Conservation (phyloP, 2,797 vertebrate genomes). For the Pantherophis alleghaniensis region DNA sequence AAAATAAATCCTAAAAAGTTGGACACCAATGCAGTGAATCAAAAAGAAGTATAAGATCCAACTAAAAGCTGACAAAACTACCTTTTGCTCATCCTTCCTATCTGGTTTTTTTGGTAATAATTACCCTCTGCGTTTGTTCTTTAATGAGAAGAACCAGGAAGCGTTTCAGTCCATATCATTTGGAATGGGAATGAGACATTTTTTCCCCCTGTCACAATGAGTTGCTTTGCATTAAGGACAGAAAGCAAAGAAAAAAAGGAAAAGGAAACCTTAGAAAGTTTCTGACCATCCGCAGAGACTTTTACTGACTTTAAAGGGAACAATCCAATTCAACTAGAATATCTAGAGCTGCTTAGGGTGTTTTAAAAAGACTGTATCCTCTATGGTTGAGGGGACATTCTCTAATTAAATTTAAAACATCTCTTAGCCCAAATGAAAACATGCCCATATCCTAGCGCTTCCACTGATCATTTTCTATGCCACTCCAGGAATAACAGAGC, state of each 20-base stretch:
- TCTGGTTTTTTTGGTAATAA: background rate
- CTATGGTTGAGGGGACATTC: background rate
- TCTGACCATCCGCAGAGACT: background rate
- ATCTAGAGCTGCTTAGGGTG: background rate
- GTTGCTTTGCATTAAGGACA: slow-evolving; percentile 1
- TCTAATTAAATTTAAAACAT: background rate
- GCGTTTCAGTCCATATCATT: background rate
- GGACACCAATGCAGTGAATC: background rate
- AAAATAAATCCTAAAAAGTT: background rate
- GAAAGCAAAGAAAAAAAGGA: background rate
- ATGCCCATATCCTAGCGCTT: background rate
- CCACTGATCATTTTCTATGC: background rate
- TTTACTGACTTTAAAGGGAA: background rate
- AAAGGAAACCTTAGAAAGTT: background rate
- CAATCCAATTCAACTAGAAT: background rate
- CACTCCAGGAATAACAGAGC: background rate
- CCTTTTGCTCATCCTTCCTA: background rate
- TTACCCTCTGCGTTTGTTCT: background rate
- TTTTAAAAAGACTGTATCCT: background rate
- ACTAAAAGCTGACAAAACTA: background rate
- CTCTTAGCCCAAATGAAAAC: background rate
- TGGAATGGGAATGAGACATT: background rate
- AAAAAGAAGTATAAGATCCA: background rate
- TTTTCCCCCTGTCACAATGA: background rate
- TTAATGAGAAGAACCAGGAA: background rate